Base-by-base conservation (phyloP, 1,140 invertebrate genomes). In the Hycleus phaleratus region DNA sequence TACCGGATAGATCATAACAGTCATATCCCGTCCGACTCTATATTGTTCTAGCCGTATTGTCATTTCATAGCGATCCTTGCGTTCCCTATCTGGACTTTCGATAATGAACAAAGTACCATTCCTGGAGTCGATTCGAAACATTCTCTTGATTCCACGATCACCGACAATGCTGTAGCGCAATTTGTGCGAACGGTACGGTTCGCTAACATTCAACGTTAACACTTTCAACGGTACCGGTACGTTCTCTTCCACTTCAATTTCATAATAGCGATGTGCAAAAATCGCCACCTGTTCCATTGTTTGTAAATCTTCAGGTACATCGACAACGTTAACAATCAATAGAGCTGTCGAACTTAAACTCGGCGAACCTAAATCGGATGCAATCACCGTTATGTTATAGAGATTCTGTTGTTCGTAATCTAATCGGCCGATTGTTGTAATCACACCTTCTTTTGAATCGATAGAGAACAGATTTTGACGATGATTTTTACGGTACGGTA, bases 361-460 rank as follows among this genome's bases (percentile, higher is more conserved):
- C 0, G 90, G 90, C 26, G 83, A 87, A 1, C 91, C 91, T 12
- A 91, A 75, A 76, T 93, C 91, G 0, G 88, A 89, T 0, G 89
- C 90, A 4, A 89, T 81, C 0, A 93, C 81, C 0, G 87, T 86
- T 1, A 93, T 75, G 70, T 92, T 91, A 66, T 89, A 83, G 10
- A 77, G 70, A 26, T 74, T 75, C 61, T 82, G 77, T 26, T 68
- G 76, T 72, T 90, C 87, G 63, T 86, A 91, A 67, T 91, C 87
- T 6, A 93, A 76, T 60, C 79, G 81, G 1, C 80, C 80, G 3
- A 85, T 81, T 0, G 87, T 91, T 7, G 84, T 89, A 3, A 93
- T 80, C 1, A 84, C 78, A 9, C 90, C 91, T 58, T 92, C 88
- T 61, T 88, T 86, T 0, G 85, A 87, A 67, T 91, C 88, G 42